Evolutionary conservation across 2,113 vertebrate genomes (phyloP).

Genomic region (Bucco capensis): DNA sequence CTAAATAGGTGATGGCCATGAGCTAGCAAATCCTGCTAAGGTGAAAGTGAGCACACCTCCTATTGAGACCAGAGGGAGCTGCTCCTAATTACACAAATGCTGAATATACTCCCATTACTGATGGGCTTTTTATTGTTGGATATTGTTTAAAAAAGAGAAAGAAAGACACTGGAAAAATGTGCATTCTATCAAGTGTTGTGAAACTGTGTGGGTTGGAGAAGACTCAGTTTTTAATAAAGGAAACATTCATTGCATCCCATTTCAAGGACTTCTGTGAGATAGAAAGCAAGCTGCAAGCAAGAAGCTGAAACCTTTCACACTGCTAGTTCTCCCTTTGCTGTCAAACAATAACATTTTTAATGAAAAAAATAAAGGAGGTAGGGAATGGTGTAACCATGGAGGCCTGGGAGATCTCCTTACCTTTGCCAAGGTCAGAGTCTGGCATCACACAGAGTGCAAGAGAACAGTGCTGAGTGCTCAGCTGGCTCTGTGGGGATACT

Average conservation of each 20-base stretch:
- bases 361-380: not conserved
- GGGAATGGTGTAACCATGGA: not conserved
- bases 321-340: not conserved
- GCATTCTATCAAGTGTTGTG: constrained; percentile 54
- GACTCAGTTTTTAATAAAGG: constrained; percentile 49
- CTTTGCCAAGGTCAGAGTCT: not conserved
- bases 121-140: not conserved
- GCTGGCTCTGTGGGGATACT: not conserved
- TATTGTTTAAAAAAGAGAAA: not conserved
- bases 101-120: not conserved
- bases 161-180: constrained; percentile 33
- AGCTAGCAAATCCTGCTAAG: not conserved
- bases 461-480: not conserved
- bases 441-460: not conserved
- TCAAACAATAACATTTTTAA: not conserved
- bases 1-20: not conserved
- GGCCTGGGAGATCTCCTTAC: not conserved
- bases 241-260: constrained; percentile 40
- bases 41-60: not conserved
- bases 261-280: constrained; percentile 41
- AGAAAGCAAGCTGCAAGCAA: not conserved
- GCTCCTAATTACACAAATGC: not conserved
- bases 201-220: constrained; percentile 52
- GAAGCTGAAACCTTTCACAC: not conserved
- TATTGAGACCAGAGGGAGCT: not conserved